Evolutionary conservation across 1,140 invertebrate genomes (phyloP).

Genomic region (Drosophila repletoides): DNA sequence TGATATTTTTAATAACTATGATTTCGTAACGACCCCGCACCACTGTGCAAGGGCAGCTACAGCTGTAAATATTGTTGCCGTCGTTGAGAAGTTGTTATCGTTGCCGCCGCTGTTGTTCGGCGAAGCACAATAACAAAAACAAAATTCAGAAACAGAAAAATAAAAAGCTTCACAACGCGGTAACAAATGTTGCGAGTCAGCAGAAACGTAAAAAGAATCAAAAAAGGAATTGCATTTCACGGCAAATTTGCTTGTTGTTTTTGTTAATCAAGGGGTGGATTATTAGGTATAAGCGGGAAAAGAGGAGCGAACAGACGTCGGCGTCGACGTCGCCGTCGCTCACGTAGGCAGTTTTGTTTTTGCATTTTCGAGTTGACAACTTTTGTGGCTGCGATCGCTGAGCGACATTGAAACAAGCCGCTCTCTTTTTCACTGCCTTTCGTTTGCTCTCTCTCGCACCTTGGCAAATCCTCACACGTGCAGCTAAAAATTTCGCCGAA

Average conservation of each 20-base stretch:
- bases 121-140: slow-evolving; percentile 46
- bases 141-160: slow-evolving; percentile 47
- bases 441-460: neutral
- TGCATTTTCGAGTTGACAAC: slow-evolving; percentile 46
- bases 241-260: slow-evolving; percentile 68
- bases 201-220: slow-evolving; percentile 61
- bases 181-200: slow-evolving; percentile 75
- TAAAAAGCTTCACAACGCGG: slow-evolving; percentile 62
- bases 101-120: slow-evolving; percentile 45
- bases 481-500: slow-evolving; percentile 45
- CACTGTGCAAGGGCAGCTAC: slow-evolving; percentile 67
- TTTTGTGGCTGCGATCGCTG: slow-evolving; percentile 10
- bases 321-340: slow-evolving; percentile 34
- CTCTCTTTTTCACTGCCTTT: neutral
- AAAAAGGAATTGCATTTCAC: slow-evolving; percentile 78
- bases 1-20: too few relatives aligned
- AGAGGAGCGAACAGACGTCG: slow-evolving; percentile 5
- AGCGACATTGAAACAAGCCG: slow-evolving; percentile 26
- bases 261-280: slow-evolving; percentile 36
- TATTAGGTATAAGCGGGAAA: slow-evolving; percentile 10
- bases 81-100: slow-evolving; percentile 78
- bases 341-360: slow-evolving; percentile 69
- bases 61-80: slow-evolving; percentile 75
- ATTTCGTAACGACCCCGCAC: neutral
- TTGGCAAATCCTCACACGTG: slow-evolving; percentile 51